These are phyloP conservation scores for Sinhomidia bicolor DNA, from an alignment of 2,888 invertebrate genomes.

Conservation along the genomic window DNA sequence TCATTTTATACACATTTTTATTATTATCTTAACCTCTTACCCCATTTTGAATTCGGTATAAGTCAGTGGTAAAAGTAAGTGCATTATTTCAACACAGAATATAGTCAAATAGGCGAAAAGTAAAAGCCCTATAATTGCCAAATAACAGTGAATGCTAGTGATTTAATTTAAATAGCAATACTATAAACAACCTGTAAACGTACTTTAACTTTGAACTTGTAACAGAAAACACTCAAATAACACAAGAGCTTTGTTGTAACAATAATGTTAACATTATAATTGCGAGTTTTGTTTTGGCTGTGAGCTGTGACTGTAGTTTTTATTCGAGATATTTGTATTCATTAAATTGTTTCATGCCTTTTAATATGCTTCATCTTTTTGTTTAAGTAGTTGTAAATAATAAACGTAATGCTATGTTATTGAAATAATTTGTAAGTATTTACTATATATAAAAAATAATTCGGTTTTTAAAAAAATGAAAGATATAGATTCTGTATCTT, in stretches of 20 bases:
- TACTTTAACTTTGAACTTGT: conserved; percentile 22
- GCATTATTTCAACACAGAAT: background rate
- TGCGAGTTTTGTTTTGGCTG: background rate
- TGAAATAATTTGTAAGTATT: too few relatives aligned
- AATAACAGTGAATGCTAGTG: conserved; percentile 36
- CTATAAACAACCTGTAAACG: background rate
- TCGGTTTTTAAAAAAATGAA: too few relatives aligned
- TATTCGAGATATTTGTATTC: background rate
- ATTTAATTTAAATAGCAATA: background rate
- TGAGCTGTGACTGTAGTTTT: background rate
- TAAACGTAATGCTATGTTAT: too few relatives aligned
- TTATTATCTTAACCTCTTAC: background rate
- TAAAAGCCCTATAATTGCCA: conserved; percentile 14
- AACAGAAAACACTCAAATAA: background rate
- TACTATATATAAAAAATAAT: too few relatives aligned
- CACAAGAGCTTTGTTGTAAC: conserved; percentile 9
- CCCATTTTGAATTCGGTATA: background rate
- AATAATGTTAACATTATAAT: background rate
- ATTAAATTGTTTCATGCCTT: background rate
- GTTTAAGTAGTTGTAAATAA: too few relatives aligned
- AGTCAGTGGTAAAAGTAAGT: background rate
- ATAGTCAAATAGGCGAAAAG: conserved; percentile 10
- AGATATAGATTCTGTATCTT: too few relatives aligned
- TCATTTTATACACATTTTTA: conserved; percentile 45
- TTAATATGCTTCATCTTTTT: background rate